Percentiles rank a stretch among this genome's conserved stretches.
phyloP scores from a whole-genome alignment of 2,113 vertebrate species.

The Epinephelus moara region DNA sequence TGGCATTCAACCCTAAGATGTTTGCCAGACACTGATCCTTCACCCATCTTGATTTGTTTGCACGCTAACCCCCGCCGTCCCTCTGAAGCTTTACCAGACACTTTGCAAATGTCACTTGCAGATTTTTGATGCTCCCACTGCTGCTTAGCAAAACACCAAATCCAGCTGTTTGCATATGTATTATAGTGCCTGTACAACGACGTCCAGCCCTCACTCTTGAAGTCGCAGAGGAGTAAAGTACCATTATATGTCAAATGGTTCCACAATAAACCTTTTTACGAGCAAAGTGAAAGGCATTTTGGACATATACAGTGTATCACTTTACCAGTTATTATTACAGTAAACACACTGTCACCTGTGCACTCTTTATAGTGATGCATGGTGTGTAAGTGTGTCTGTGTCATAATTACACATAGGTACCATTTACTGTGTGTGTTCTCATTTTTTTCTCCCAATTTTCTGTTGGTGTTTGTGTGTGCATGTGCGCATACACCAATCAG shows the following conservation, averaged over 20 bases:
- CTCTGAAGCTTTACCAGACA: constrained; percentile 52
- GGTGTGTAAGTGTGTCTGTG: not conserved
- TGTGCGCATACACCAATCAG: too few species aligned
- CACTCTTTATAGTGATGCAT: not conserved
- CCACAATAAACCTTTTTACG: constrained; percentile 7
- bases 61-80: constrained; percentile 26
- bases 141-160: constrained; percentile 26
- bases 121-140: constrained; percentile 31
- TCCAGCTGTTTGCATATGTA: constrained; percentile 39
- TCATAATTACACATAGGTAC: not conserved
- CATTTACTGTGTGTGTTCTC: not conserved
- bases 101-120: constrained; percentile 70
- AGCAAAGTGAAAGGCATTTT: not conserved
- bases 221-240: not conserved
- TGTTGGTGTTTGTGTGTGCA: not conserved
- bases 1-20: constrained; percentile 29
- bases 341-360: not conserved
- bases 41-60: constrained; percentile 48
- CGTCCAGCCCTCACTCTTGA: not conserved
- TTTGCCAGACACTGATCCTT: constrained; percentile 59
- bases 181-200: not conserved
- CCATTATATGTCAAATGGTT: not conserved
- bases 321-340: not conserved
- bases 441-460: too few species aligned
- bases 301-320: not conserved